Base-by-base conservation (phyloP, 2,888 invertebrate genomes). In the Apodemia zela region DNA sequence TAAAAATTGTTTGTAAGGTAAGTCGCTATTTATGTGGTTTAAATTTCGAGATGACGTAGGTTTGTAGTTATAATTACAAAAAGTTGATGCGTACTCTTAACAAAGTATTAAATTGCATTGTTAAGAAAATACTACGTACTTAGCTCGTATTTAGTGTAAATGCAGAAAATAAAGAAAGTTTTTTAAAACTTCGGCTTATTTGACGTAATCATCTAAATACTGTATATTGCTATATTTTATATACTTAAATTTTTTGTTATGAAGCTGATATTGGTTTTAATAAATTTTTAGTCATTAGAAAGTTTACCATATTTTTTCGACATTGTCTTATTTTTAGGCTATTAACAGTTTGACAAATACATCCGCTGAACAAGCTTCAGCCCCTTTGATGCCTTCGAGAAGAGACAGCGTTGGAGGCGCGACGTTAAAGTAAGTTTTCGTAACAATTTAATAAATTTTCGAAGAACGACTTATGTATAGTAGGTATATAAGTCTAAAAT, bases 331-430 rank as follows among this genome's bases (percentile, higher is more conserved):
- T 5, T 63, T 64, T 61, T 84, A 96, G 96, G 97, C 97, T 33
- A 87, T 97, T 73, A 95, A 94, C 75, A 96, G 95, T 78, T 94
- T 98, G 93, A 95, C 96, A 17, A 93, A 84, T 67, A 94, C 93
- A 69, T 93, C 94, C 47, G 93, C 93, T 13, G 90, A 88, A 47
- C 89, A 88, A 62, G 85, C 89, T 3, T 76, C 92, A 5, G 93
- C 93, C 57, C 93, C 93, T 45, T 82, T 95, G 5, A 81, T 95
- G 85, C 95, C 95, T 47, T 95, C 95, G 0, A 92, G 93, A 72
- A 88, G 95, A 73, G 95, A 95, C 73, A 94, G 93, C 79, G 86
- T 94, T 68, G 84, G 94, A 68, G 90, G 94, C 59, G 93, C 94
- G 11, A 93, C 93, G 0, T 80, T 93, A 72, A 84, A 92, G 93